Evolutionary conservation across 2,797 vertebrate genomes (phyloP).

Genomic region (Micrastur ruficollis): DNA sequence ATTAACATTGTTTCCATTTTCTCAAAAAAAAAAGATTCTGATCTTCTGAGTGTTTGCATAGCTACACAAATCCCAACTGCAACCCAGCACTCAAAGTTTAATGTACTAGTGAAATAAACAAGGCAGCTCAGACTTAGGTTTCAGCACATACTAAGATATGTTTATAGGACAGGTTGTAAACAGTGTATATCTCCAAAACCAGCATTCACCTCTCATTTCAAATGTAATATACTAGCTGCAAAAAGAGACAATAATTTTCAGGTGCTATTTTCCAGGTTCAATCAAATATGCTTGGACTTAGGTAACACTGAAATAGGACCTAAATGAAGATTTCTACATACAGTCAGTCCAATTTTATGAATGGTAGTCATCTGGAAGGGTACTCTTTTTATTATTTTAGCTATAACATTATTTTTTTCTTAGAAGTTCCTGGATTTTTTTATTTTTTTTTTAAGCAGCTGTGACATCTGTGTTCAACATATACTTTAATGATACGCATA

Average conservation of each 20-base stretch:
- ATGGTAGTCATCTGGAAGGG: background rate
- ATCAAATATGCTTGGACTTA: background rate
- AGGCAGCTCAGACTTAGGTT: background rate
- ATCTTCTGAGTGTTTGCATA: background rate
- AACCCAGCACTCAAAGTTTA: background rate
- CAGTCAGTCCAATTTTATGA: background rate
- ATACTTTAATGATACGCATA: background rate
- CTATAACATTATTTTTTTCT: background rate
- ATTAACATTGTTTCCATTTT: background rate
- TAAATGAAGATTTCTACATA: background rate
- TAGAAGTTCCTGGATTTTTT: background rate
- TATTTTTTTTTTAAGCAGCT: background rate
- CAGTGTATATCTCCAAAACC: rapidly evolving
- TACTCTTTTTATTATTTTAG: background rate
- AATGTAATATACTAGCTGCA: background rate
- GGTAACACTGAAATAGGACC: background rate
- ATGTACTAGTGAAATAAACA: background rate
- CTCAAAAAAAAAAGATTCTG: background rate
- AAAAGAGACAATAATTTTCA: background rate
- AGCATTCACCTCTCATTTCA: background rate
- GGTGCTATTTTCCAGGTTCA: background rate
- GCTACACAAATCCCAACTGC: background rate
- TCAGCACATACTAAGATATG: background rate
- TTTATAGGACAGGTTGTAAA: background rate
- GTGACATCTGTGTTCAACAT: background rate